Evolutionary conservation across 2,113 vertebrate genomes (phyloP).

Genomic region (Riparia riparia): DNA sequence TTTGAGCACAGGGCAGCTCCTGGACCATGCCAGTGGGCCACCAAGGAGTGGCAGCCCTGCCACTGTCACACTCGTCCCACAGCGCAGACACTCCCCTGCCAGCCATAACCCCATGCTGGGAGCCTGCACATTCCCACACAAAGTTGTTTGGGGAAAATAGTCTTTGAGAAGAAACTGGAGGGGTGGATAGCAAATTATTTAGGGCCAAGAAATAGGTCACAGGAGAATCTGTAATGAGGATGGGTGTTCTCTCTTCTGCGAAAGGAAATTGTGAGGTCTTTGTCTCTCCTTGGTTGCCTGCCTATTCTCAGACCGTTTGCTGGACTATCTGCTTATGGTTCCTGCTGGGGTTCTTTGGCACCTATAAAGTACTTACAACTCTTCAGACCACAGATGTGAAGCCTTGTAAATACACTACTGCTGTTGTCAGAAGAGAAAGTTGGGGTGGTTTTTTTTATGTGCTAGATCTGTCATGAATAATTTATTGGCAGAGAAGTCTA

Average conservation of each 20-base stretch:
- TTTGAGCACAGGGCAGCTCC: neutral
- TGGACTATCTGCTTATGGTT: neutral
- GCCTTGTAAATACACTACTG: neutral
- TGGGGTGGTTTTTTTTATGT: neutral
- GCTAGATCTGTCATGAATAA: neutral
- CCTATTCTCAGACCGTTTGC: neutral
- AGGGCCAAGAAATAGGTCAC: neutral
- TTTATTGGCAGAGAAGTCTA: neutral
- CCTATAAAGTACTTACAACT: neutral
- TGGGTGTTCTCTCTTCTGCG: neutral
- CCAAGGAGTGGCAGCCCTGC: neutral
- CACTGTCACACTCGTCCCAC: rapidly evolving
- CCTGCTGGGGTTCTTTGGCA: neutral
- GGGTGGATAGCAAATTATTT: neutral
- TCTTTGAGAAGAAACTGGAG: neutral
- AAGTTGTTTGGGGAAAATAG: neutral
- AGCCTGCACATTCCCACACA: neutral
- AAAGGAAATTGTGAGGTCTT: neutral
- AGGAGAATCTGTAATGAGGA: neutral
- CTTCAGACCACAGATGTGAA: neutral
- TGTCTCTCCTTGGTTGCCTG: neutral
- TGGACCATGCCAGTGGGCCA: neutral
- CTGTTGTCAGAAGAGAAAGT: neutral
- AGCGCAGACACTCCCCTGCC: neutral
- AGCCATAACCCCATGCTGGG: rapidly evolving